Conservation (phyloP, 2,113 vertebrate species). For the Thunnus thynnus region DNA sequence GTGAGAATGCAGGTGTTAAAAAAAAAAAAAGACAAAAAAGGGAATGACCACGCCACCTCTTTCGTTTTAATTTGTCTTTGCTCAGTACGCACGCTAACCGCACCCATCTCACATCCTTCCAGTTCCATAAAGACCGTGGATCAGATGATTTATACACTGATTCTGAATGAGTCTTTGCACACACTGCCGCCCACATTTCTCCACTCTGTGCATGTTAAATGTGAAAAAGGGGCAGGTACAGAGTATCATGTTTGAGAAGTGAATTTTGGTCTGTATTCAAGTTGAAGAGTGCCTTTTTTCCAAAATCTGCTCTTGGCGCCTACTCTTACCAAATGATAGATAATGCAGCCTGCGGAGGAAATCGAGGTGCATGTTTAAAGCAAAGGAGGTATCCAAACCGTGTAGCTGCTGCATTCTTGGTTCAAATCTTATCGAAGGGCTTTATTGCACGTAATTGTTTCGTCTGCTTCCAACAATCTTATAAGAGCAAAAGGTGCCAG, state of each 20-base stretch:
- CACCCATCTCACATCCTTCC: constrained; percentile 22
- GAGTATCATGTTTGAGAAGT: constrained; percentile 25
- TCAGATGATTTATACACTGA: constrained; percentile 33
- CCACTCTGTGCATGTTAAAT: constrained; percentile 43
- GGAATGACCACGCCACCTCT: background rate
- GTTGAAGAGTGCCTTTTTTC: constrained; percentile 42
- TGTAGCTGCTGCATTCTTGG: background rate
- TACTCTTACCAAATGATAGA: constrained; percentile 23
- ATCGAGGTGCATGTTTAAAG: constrained; percentile 10
- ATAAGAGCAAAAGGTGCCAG: background rate
- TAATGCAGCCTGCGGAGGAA: constrained; percentile 29
- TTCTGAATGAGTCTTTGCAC: constrained; percentile 37
- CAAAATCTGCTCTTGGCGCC: constrained; percentile 22
- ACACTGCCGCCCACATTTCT: constrained; percentile 33
- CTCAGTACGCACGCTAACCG: background rate
- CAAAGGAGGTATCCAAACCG: background rate
- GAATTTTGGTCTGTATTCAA: constrained; percentile 43
- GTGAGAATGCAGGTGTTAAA: constrained; percentile 4
- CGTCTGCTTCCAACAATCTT: background rate
- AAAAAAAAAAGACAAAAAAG: background rate
- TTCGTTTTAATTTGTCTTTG: constrained; percentile 10
- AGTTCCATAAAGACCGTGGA: constrained; percentile 14
- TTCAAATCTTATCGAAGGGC: background rate
- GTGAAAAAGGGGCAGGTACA: constrained; percentile 20
- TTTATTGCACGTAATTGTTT: background rate